phyloP scores from a whole-genome alignment of 2,888 invertebrate genomes.

The Acrocera orbiculus region DNA sequence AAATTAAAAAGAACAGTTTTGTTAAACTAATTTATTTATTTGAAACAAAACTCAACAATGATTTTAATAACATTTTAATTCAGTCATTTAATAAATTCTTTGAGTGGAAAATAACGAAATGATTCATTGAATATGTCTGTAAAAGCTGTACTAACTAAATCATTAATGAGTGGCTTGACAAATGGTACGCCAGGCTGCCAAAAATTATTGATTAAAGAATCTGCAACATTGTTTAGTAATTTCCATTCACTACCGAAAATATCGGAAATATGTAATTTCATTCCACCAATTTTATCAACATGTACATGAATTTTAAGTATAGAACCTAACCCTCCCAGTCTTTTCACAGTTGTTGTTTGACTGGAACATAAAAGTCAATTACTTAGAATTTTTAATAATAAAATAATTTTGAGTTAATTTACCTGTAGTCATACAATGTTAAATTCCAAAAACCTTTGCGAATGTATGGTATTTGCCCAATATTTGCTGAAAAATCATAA shows the following conservation, averaged over 20 bases:
- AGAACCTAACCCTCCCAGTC: constrained; percentile 29
- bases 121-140: constrained; percentile 64
- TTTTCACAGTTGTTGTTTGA: constrained; percentile 33
- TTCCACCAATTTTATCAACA: constrained; percentile 55
- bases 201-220: constrained; percentile 58
- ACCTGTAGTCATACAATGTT: constrained; percentile 46
- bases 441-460: constrained; percentile 60
- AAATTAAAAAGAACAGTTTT: too few relatives aligned
- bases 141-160: constrained; percentile 65
- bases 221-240: constrained; percentile 44
- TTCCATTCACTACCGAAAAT: constrained; percentile 44
- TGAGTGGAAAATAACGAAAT: constrained; percentile 54
- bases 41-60: too few relatives aligned
- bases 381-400: too few relatives aligned
- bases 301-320: constrained; percentile 47
- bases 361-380: constrained; percentile 17
- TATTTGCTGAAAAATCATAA: constrained; percentile 44
- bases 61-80: too few relatives aligned
- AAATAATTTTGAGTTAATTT: constrained; percentile 4
- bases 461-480: constrained; percentile 41
- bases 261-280: constrained; percentile 61
- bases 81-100: constrained; percentile 41
- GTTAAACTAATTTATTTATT: too few relatives aligned
- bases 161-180: constrained; percentile 59
- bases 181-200: constrained; percentile 69